phyloP scores from a whole-genome alignment of 2,113 vertebrate species.

The Chionomys nivalis region DNA sequence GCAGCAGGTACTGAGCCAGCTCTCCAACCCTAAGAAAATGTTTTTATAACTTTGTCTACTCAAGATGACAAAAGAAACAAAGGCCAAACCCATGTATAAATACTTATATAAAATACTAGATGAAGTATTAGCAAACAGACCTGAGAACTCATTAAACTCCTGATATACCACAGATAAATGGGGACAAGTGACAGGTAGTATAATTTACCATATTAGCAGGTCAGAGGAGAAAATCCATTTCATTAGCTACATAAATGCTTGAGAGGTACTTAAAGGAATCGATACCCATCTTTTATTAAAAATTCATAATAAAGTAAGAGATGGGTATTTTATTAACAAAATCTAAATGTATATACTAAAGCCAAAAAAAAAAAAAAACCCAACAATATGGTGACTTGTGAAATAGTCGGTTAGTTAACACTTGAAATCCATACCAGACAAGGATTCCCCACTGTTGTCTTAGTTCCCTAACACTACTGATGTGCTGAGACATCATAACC shows the following conservation, averaged over 20 bases:
- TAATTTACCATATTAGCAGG: slow-evolving; percentile 34
- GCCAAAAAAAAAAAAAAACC: neutral
- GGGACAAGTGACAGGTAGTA: neutral
- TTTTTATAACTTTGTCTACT: neutral
- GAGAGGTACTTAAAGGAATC: slow-evolving; percentile 69
- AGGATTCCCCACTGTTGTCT: neutral
- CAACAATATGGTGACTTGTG: neutral
- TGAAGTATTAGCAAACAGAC: slow-evolving; percentile 63
- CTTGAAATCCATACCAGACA: neutral
- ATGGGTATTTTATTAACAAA: slow-evolving; percentile 48
- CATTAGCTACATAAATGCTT: slow-evolving; percentile 62
- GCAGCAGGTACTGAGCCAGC: neutral
- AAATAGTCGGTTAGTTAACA: neutral
- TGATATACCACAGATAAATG: slow-evolving; percentile 9
- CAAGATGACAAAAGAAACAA: slow-evolving; percentile 44
- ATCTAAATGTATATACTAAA: slow-evolving; percentile 17
- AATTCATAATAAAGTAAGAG: slow-evolving; percentile 60
- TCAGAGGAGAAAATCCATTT: slow-evolving; percentile 57
- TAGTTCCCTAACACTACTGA: neutral
- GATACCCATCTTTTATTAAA: slow-evolving; percentile 67
- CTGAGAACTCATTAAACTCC: neutral
- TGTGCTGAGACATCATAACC: neutral
- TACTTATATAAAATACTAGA: slow-evolving; percentile 60
- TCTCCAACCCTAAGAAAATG: neutral
- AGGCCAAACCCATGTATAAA: slow-evolving; percentile 5